A percentile compares a stretch with the other conserved stretches of the same genome.
Evolutionary conservation across 2,113 vertebrate genomes (phyloP).

Genomic region (Sprattus sprattus): DNA sequence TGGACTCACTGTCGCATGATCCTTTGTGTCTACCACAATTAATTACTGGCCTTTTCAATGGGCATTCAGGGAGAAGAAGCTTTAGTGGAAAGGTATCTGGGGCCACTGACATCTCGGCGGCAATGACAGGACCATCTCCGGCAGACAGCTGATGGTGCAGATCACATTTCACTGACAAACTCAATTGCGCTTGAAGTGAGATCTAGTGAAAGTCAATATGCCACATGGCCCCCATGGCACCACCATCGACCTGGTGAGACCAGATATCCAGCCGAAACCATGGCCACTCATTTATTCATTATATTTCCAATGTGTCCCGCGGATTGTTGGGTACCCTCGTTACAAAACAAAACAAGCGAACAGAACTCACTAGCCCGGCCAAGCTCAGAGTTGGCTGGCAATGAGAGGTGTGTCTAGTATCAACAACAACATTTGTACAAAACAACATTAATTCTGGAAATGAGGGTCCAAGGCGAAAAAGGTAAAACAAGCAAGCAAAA

Average conservation of each 20-base stretch:
- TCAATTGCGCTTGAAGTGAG: slow-evolving; percentile 82
- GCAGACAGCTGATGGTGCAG: slow-evolving; percentile 83
- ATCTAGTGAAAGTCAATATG: slow-evolving; percentile 89
- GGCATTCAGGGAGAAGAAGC: slow-evolving; percentile 60
- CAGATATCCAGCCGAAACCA: slow-evolving; percentile 44
- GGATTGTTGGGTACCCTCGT: slow-evolving; percentile 32
- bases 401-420: slow-evolving; percentile 7
- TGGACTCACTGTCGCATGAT: slow-evolving; percentile 1
- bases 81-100: slow-evolving; percentile 75
- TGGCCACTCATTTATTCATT: slow-evolving; percentile 57
- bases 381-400: slow-evolving; percentile 2
- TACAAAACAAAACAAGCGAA: slow-evolving; percentile 31
- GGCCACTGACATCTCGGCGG: slow-evolving; percentile 70
- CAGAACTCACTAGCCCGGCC: not conserved
- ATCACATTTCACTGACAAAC: slow-evolving; percentile 88
- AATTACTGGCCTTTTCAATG: slow-evolving; percentile 67
- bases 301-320: slow-evolving; percentile 48
- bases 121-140: slow-evolving; percentile 72
- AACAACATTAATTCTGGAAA: not conserved
- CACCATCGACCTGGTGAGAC: slow-evolving; percentile 39
- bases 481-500: not conserved
- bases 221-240: slow-evolving; percentile 43
- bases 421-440: slow-evolving; percentile 16
- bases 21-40: slow-evolving; percentile 53
- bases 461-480: not conserved